Conservation (phyloP, 2,113 vertebrate species). For the Seriola dumerili region DNA sequence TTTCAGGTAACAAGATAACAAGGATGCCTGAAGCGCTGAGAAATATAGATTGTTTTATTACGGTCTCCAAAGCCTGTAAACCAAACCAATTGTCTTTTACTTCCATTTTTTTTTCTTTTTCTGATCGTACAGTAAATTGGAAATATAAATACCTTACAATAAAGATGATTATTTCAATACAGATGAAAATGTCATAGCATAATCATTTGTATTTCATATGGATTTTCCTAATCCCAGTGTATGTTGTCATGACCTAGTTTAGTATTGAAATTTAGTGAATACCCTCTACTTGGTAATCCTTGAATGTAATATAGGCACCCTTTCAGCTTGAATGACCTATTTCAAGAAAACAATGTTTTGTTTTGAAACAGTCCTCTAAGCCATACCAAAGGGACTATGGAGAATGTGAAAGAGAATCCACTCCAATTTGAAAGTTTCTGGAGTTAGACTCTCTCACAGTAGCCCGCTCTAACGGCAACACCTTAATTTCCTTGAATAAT, state of each 20-base stretch:
- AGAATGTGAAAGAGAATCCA: conserved; percentile 13
- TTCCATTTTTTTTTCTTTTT: conserved; percentile 2
- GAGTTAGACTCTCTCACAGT: conserved; percentile 12
- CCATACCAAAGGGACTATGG: conserved; percentile 41
- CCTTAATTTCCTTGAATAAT: conserved; percentile 71
- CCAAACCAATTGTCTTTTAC: conserved; percentile 40
- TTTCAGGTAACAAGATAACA: conserved; percentile 41
- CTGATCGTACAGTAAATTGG: conserved; percentile 50
- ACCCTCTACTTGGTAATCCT: conserved; percentile 73
- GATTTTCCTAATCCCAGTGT: conserved; percentile 74
- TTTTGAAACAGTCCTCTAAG: conserved; percentile 56
- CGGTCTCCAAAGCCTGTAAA: conserved; percentile 35
- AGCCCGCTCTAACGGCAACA: conserved; percentile 25
- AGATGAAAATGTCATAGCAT: conserved; percentile 59
- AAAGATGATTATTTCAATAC: conserved; percentile 61
- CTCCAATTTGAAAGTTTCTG: conserved; percentile 8
- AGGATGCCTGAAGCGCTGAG: conserved; percentile 13
- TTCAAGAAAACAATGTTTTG: conserved; percentile 61
- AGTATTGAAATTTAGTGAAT: conserved; percentile 69
- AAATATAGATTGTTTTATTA: conserved; percentile 19
- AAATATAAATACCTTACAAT: conserved; percentile 60
- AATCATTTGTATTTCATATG: conserved; percentile 69
- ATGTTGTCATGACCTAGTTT: conserved; percentile 75
- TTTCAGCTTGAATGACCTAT: conserved; percentile 66
- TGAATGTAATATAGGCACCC: conserved; percentile 56